A percentile compares a stretch with the other conserved stretches of the same genome.
Conservation (phyloP, 2,888 invertebrate genomes). For the Rotaria sp. region DNA sequence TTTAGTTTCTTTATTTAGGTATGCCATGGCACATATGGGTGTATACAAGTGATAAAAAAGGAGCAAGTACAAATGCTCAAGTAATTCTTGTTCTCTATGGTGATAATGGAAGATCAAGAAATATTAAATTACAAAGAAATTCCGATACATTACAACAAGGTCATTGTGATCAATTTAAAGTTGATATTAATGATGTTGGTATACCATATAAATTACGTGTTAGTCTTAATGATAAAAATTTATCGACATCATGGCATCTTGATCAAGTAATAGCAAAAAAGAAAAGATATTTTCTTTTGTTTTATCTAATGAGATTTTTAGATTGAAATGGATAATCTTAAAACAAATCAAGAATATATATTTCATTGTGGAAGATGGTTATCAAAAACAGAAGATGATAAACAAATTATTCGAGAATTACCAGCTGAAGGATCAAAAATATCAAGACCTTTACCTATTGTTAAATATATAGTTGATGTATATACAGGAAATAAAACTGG, state of each 20-base stretch:
- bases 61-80: slow-evolving; percentile 54
- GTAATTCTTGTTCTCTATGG: slow-evolving; percentile 53
- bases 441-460: slow-evolving; percentile 13
- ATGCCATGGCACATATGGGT: slow-evolving; percentile 50
- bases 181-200: slow-evolving; percentile 51
- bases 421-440: slow-evolving; percentile 48
- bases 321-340: slow-evolving; percentile 53
- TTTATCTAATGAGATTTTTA: slow-evolving; percentile 40
- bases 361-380: slow-evolving; percentile 54
- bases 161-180: slow-evolving; percentile 51
- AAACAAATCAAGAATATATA: slow-evolving; percentile 48
- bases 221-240: slow-evolving; percentile 52
- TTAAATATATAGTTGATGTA: slow-evolving; percentile 48
- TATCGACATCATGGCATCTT: slow-evolving; percentile 53
- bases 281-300: neutral
- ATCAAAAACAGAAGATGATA: slow-evolving; percentile 53
- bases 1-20: neutral
- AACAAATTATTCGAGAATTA: slow-evolving; percentile 51
- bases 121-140: slow-evolving; percentile 49
- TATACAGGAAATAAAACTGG: slow-evolving; percentile 49
- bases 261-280: slow-evolving; percentile 44
- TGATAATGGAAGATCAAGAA: slow-evolving; percentile 53
- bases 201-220: slow-evolving; percentile 53
- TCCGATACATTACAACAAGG: slow-evolving; percentile 53
- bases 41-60: slow-evolving; percentile 49